phyloP scores from a whole-genome alignment of 1,140 invertebrate species.

The Dreissena rostriformis region DNA sequence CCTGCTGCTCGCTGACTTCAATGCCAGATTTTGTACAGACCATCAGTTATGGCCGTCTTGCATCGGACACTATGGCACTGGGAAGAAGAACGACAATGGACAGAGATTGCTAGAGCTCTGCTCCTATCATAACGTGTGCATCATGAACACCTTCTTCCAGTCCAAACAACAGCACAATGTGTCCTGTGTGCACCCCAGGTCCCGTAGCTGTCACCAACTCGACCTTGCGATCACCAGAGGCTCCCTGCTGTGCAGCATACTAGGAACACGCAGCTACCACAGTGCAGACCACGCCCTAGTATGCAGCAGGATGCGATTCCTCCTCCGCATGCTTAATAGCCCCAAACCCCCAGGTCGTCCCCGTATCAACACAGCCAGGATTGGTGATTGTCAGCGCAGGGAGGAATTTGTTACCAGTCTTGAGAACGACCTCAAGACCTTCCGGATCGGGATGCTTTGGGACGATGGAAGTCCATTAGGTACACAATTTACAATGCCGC shows the following conservation, averaged over 20 bases:
- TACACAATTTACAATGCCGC: neutral
- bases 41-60: constrained; percentile 36
- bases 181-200: constrained; percentile 59
- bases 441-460: neutral
- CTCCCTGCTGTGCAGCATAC: constrained; percentile 8
- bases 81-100: constrained; percentile 58
- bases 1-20: constrained; percentile 58
- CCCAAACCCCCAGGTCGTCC: neutral
- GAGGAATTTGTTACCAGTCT: neutral
- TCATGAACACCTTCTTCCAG: constrained; percentile 40
- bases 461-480: neutral
- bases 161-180: constrained; percentile 60
- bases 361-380: neutral
- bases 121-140: constrained; percentile 19
- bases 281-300: constrained; percentile 55
- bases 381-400: neutral
- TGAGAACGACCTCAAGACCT: neutral
- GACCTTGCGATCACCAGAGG: constrained; percentile 53
- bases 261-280: constrained; percentile 46
- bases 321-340: constrained; percentile 31
- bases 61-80: constrained; percentile 47
- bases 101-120: constrained; percentile 60
- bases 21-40: constrained; percentile 50
- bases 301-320: constrained; percentile 29
- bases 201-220: constrained; percentile 58